phyloP scores from a whole-genome alignment of 2,797 vertebrate genomes.

The Arremon brunneinucha region DNA sequence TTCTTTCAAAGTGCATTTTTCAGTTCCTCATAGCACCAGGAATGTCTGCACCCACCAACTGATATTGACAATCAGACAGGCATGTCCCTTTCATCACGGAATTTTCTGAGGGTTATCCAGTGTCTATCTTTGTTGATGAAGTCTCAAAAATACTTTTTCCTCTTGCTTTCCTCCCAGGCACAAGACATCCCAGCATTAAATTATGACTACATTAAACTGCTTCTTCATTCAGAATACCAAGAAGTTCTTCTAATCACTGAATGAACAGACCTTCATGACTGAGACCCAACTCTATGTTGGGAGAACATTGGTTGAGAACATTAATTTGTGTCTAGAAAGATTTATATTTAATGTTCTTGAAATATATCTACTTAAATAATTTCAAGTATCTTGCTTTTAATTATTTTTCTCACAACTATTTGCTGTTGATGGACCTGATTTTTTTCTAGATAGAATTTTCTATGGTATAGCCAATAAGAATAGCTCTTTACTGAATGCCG shows the following conservation, averaged over 20 bases:
- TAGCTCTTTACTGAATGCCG: not conserved
- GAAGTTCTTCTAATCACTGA: not conserved
- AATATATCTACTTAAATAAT: not conserved
- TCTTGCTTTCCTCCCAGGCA: not conserved
- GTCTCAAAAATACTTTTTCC: not conserved
- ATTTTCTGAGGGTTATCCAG: not conserved
- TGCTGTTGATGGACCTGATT: not conserved
- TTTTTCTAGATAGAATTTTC: not conserved
- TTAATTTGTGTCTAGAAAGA: not conserved
- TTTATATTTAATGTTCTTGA: not conserved
- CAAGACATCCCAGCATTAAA: not conserved
- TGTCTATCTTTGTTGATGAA: not conserved
- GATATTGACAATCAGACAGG: not conserved
- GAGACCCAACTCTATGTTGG: not conserved
- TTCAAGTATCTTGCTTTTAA: not conserved
- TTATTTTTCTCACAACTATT: not conserved
- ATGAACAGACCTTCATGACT: not conserved
- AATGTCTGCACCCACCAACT: not conserved
- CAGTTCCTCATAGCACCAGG: not conserved
- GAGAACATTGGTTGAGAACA: not conserved
- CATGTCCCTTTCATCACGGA: not conserved
- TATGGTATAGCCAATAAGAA: not conserved
- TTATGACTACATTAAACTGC: not conserved
- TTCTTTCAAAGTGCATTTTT: not conserved
- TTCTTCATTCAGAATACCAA: not conserved